These are phyloP conservation scores for Trichoplusia ni DNA, from an alignment of 1,140 invertebrate genomes.

Conservation along the genomic window DNA sequence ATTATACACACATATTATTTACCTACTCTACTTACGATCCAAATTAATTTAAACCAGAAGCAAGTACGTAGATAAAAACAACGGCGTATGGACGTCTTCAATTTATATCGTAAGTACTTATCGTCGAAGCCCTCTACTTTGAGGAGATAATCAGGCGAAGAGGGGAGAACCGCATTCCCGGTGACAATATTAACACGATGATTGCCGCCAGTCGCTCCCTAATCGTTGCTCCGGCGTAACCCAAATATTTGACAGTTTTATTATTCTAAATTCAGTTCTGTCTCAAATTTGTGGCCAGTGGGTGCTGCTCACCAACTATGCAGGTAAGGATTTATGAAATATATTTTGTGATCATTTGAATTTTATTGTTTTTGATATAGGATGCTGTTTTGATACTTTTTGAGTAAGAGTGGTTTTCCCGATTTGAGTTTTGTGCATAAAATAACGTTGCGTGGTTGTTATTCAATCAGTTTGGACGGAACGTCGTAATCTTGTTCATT, in stretches of 20 bases:
- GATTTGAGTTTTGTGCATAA: slow-evolving; percentile 15
- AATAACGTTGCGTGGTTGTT: slow-evolving; percentile 21
- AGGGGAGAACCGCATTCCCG: slow-evolving; percentile 54
- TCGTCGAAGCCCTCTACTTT: slow-evolving; percentile 53
- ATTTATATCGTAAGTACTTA: slow-evolving; percentile 58
- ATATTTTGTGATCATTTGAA: neutral
- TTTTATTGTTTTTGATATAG: neutral
- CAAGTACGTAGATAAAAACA: too few relatives aligned
- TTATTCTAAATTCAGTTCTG: neutral
- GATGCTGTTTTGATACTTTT: neutral
- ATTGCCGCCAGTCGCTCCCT: slow-evolving; percentile 63
- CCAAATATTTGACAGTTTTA: slow-evolving; percentile 42
- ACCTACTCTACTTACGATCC: too few relatives aligned
- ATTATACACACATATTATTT: too few relatives aligned
- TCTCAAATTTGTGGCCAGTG: neutral
- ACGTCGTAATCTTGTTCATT: slow-evolving; percentile 17
- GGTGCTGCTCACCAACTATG: neutral
- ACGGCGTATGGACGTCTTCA: too few relatives aligned
- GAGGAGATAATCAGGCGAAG: slow-evolving; percentile 62
- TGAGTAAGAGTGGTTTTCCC: slow-evolving; percentile 5
- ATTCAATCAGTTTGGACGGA: slow-evolving; percentile 15
- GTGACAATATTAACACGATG: slow-evolving; percentile 56
- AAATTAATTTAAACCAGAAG: neutral
- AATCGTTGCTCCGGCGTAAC: slow-evolving; percentile 49
- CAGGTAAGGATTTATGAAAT: neutral